Evolutionary conservation across 2,113 vertebrate species (phyloP).

Genomic region (Marcusenius ussheri): DNA sequence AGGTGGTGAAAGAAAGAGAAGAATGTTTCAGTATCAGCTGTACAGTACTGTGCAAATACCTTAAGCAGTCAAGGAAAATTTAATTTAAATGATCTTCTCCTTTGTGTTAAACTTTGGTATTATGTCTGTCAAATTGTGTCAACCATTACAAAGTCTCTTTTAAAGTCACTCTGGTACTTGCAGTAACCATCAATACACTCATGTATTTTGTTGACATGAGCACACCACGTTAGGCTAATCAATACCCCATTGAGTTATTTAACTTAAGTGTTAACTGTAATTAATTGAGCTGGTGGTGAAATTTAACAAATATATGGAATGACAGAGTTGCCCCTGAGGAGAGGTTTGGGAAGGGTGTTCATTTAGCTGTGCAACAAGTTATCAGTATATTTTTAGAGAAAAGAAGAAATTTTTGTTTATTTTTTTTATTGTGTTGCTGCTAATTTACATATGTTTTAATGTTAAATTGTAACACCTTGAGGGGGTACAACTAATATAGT

Average conservation of each 20-base stretch:
- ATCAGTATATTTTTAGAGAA: not conserved
- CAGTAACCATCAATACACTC: not conserved
- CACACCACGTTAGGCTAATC: not conserved
- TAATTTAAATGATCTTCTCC: not conserved
- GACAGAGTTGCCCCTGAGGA: not conserved
- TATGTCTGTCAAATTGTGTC: not conserved
- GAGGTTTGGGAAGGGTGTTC: not conserved
- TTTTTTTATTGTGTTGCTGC: not conserved
- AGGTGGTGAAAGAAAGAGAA: not conserved
- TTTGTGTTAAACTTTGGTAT: not conserved
- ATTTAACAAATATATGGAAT: not conserved
- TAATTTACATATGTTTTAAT: not conserved
- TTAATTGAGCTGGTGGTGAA: not conserved
- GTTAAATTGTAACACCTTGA: not conserved
- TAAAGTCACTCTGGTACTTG: not conserved
- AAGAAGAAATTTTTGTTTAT: not conserved
- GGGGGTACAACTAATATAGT: not conserved
- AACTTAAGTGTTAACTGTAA: not conserved
- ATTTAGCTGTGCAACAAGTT: not conserved
- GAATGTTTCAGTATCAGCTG: not conserved
- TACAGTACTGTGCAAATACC: not conserved
- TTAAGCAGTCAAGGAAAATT: not conserved
- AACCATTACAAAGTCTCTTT: not conserved
- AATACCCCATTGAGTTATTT: not conserved
- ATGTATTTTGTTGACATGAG: not conserved